These are phyloP conservation scores for Rapana venosa DNA, from an alignment of 2,888 invertebrate genomes.

Conservation along the genomic window DNA sequence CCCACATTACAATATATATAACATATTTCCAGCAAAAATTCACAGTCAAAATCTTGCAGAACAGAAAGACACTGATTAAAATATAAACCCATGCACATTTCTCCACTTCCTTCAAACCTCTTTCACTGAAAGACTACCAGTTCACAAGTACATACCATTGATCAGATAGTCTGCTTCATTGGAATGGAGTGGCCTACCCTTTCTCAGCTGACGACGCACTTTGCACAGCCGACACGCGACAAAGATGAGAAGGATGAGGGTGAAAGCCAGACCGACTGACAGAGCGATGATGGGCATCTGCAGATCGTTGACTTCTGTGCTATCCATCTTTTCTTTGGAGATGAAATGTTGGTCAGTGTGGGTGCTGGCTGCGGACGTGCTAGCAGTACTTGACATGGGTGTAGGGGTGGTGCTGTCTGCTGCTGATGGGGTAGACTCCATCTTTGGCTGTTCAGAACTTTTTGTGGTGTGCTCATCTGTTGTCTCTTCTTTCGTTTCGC, in stretches of 20 bases:
- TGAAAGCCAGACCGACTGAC: conserved; percentile 85
- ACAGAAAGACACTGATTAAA: too few species aligned
- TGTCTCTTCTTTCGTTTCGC: too few species aligned
- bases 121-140: too few species aligned
- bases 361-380: background rate
- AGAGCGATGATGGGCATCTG: conserved; percentile 75
- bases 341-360: background rate
- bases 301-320: background rate
- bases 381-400: too few species aligned
- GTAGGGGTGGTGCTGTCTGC: background rate
- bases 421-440: background rate
- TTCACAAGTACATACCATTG: conserved; percentile 96
- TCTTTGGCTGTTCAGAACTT: too few species aligned
- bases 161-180: conserved; percentile 98
- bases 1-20: too few species aligned
- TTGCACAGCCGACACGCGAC: conserved; percentile 90
- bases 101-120: too few species aligned
- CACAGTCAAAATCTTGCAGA: too few species aligned
- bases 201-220: conserved; percentile 84
- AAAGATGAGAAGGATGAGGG: conserved; percentile 88
- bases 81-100: too few species aligned
- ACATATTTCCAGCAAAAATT: too few species aligned
- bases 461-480: too few species aligned
- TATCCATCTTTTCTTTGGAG: background rate
- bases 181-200: conserved; percentile 89